phyloP scores from a whole-genome alignment of 2,797 vertebrate species.

The Falco columbarius region DNA sequence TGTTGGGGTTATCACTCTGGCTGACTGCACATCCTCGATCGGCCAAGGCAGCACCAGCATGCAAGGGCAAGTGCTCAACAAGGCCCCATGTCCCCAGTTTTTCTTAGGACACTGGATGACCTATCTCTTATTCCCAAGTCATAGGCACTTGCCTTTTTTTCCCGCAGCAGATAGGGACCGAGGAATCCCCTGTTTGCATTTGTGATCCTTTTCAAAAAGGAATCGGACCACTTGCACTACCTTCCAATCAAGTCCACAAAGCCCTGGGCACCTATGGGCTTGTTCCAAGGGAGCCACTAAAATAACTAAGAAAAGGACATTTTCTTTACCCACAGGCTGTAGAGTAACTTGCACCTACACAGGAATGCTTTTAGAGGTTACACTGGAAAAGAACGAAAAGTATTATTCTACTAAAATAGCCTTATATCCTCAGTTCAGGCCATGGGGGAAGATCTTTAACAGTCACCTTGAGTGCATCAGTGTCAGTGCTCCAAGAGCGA shows the following conservation, averaged over 20 bases:
- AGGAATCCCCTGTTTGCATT: not conserved
- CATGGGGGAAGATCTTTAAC: not conserved
- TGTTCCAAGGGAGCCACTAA: not conserved
- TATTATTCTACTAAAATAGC: not conserved
- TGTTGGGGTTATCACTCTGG: not conserved
- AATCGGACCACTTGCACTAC: accelerated
- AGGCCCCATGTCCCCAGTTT: accelerated
- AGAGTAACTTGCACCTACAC: not conserved
- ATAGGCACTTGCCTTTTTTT: not conserved
- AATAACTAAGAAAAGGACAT: not conserved
- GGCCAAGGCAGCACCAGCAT: not conserved
- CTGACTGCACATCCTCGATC: not conserved
- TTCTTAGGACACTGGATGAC: not conserved
- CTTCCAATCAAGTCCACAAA: not conserved
- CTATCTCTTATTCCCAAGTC: not conserved
- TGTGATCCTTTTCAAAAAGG: not conserved
- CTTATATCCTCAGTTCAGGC: not conserved
- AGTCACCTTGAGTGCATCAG: not conserved
- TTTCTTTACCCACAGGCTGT: not conserved
- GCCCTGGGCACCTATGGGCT: not conserved
- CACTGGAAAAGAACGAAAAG: not conserved
- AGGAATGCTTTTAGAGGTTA: not conserved
- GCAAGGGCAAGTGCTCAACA: not conserved
- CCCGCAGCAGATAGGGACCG: not conserved
- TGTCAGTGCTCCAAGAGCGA: accelerated